These are phyloP conservation scores for Shargacucullia verbasci DNA, from an alignment of 2,888 invertebrate species.

Conservation along the genomic window DNA sequence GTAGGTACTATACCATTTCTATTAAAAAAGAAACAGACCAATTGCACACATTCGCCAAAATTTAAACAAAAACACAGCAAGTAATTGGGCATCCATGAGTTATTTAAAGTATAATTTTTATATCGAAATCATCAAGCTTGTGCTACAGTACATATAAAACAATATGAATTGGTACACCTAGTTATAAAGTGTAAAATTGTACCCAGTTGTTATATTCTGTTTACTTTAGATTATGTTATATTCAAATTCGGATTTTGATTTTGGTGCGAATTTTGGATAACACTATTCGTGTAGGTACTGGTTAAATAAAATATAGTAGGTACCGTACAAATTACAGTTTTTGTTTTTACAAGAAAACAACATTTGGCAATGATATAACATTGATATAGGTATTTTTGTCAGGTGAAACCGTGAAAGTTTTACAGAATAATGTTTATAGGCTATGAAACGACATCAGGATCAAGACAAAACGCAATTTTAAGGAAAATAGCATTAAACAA, in stretches of 20 bases:
- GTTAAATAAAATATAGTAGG: no score
- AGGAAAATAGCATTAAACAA: no score
- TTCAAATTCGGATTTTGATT: constrained; percentile 61
- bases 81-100: constrained; percentile 7
- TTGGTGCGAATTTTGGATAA: constrained; percentile 25
- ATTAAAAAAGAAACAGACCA: constrained; percentile 1
- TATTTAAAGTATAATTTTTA: constrained; percentile 15
- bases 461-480: no score
- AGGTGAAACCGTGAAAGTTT: no score
- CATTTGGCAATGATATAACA: no score
- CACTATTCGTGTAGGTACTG: background rate
- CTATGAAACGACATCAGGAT: no score
- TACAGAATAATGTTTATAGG: no score
- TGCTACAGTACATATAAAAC: constrained; percentile 45
- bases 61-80: constrained; percentile 8
- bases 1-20: no score
- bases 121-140: constrained; percentile 37
- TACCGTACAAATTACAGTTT: no score
- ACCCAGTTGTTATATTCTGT: constrained; percentile 57
- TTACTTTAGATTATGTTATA: constrained; percentile 60
- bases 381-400: no score
- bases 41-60: constrained; percentile 30
- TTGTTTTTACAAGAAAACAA: no score
- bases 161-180: constrained; percentile 33
- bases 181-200: constrained; percentile 63